Base-by-base conservation (phyloP, 2,888 invertebrate species). In the Bombylius major region DNA sequence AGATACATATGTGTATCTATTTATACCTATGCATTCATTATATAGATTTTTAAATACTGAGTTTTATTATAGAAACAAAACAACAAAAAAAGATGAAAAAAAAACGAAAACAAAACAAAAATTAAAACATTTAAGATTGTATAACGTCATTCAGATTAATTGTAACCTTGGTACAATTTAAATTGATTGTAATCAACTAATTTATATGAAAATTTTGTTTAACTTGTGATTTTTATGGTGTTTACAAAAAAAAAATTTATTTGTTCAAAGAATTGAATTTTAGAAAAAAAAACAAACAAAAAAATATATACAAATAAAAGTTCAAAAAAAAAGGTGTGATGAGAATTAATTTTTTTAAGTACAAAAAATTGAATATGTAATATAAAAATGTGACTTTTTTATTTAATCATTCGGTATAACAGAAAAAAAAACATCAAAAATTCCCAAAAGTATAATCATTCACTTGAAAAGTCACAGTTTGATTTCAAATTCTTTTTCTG, bases 381-480 rank as follows among this genome's bases (percentile, higher is more conserved):
- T 36, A 8, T 4, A 36, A 9, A 9, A 8, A 36, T 36, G 9
- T 36, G 36, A 36, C 6, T 36, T 36, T 36, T 36, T 36, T 36
- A 36, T 7, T 36, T 36, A 7, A 7, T 7, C 8, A 7, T 36
- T 7, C 1, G 34, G 34, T 36, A 7, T 4, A 36, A 7, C 34
- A 8, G 5, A 36, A 36, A 36, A 7, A 36, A 11, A 11, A 13
- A 23, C 12, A 45, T 34, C 14, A 23, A 8, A 23, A 14, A 51
- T 36, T 59, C 59, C 56, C 59, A 56, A 44, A 55, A 56, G 59
- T 55, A 56, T 56, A 54, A 59, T 59, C 56, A 50, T 52, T 59
- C 59, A 59, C 50, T 54, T 23, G 23, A 23, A 23, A 23, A 23
- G 23, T 23, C 23, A 23, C 23, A 23, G 23, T 23, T 23, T 23